A percentile compares a stretch with the other conserved stretches of the same genome.
These are phyloP conservation scores for Myiagra hebetior DNA, from an alignment of 2,113 vertebrate genomes.

Conservation along the genomic window DNA sequence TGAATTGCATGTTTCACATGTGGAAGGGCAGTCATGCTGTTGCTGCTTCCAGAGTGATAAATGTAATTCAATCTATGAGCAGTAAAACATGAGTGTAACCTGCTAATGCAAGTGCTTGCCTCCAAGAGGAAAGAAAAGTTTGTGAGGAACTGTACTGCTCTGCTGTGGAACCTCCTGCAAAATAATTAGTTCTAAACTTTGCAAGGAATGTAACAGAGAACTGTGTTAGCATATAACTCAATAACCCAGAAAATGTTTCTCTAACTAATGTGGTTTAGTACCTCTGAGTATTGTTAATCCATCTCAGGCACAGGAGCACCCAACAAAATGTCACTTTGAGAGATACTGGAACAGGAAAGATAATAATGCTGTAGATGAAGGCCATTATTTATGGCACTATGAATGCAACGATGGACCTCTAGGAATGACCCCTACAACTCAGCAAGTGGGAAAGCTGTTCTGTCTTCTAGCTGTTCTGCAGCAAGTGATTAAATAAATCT, in stretches of 20 bases:
- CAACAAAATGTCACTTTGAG: neutral
- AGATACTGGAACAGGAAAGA: neutral
- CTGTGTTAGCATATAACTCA: rapidly evolving
- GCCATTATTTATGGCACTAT: neutral
- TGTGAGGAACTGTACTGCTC: neutral
- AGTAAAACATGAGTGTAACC: constrained; percentile 32
- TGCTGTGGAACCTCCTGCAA: neutral
- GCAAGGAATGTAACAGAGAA: neutral
- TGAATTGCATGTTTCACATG: constrained; percentile 60
- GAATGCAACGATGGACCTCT: neutral
- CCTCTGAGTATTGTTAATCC: neutral
- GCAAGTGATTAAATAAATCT: neutral
- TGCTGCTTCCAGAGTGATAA: constrained; percentile 64
- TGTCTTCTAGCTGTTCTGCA: neutral
- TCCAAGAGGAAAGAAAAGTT: neutral
- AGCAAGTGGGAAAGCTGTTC: neutral
- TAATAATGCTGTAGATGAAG: neutral
- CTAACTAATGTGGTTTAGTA: neutral
- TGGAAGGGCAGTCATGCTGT: constrained; percentile 36
- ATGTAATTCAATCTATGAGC: constrained; percentile 58
- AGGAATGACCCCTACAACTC: neutral
- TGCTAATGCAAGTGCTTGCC: neutral
- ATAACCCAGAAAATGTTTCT: neutral
- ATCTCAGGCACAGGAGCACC: neutral
- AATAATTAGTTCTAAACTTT: constrained; percentile 27